Evolutionary conservation across 2,888 invertebrate species (phyloP).

Genomic region (Autographa pulchrina): DNA sequence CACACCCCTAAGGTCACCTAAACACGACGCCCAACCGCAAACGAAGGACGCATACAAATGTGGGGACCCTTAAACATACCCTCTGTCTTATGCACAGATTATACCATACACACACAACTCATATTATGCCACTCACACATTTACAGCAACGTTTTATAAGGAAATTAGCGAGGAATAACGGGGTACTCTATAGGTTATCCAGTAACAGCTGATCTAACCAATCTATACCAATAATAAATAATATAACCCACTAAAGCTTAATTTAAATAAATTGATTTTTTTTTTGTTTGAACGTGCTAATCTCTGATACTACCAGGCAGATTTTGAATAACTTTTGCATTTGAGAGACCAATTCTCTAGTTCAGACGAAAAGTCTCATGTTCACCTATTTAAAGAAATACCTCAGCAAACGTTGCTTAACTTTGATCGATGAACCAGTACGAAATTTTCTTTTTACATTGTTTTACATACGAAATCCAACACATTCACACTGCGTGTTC

Average conservation of each 20-base stretch:
- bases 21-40: slow-evolving; percentile 40
- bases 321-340: too few relatives aligned
- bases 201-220: too few relatives aligned
- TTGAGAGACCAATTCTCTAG: too few relatives aligned
- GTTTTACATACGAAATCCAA: not conserved
- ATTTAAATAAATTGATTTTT: too few relatives aligned
- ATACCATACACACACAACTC: not conserved
- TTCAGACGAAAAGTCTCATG: not conserved
- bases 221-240: too few relatives aligned
- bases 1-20: slow-evolving; percentile 50
- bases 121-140: slow-evolving; percentile 9
- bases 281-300: too few relatives aligned
- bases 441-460: not conserved
- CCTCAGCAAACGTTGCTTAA: not conserved
- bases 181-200: too few relatives aligned
- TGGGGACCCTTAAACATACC: slow-evolving; percentile 46
- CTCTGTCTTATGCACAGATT: slow-evolving; percentile 38
- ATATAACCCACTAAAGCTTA: too few relatives aligned
- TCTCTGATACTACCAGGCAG: too few relatives aligned
- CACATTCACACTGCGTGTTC: not conserved
- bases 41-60: slow-evolving; percentile 62
- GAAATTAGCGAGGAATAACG: not conserved
- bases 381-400: not conserved
- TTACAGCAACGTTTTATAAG: not conserved
- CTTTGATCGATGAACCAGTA: too few relatives aligned